phyloP scores from a whole-genome alignment of 2,113 vertebrate genomes.

The Verasper variegatus region DNA sequence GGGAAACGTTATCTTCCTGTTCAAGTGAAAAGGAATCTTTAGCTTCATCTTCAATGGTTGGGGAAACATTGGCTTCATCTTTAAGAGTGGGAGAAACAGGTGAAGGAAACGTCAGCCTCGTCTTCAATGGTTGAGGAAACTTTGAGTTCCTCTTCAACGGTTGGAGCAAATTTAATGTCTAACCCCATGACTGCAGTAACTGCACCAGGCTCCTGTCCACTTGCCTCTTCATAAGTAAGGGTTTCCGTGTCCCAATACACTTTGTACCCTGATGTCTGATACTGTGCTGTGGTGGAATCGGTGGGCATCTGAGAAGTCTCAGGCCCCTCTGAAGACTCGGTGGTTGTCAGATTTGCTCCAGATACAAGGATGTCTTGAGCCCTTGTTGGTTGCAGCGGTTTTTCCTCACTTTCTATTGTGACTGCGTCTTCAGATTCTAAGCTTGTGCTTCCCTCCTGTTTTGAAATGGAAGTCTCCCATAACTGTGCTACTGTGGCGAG shows the following conservation, averaged over 20 bases:
- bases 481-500: slow-evolving; percentile 37
- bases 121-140: slow-evolving; percentile 7
- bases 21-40: not conserved
- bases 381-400: slow-evolving; percentile 1
- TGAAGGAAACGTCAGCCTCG: not conserved
- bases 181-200: slow-evolving; percentile 20
- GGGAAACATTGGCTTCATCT: slow-evolving; percentile 9
- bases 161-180: slow-evolving; percentile 9
- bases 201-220: slow-evolving; percentile 49
- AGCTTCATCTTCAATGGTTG: not conserved
- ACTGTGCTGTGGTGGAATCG: slow-evolving; percentile 5
- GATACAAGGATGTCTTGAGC: slow-evolving; percentile 23
- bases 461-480: slow-evolving; percentile 49
- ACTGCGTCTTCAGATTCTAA: slow-evolving; percentile 60
- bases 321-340: not conserved
- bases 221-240: slow-evolving; percentile 58
- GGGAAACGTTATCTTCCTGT: not conserved
- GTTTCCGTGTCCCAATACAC: slow-evolving; percentile 40
- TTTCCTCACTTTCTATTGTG: slow-evolving; percentile 45
- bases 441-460: slow-evolving; percentile 66
- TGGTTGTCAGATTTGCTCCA: slow-evolving; percentile 25
- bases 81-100: not conserved
- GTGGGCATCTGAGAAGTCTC: slow-evolving; percentile 21
- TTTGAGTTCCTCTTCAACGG: slow-evolving; percentile 2
- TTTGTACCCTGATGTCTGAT: slow-evolving; percentile 42